Conservation (phyloP, 2,888 invertebrate species). For the Crepidodera aurea region DNA sequence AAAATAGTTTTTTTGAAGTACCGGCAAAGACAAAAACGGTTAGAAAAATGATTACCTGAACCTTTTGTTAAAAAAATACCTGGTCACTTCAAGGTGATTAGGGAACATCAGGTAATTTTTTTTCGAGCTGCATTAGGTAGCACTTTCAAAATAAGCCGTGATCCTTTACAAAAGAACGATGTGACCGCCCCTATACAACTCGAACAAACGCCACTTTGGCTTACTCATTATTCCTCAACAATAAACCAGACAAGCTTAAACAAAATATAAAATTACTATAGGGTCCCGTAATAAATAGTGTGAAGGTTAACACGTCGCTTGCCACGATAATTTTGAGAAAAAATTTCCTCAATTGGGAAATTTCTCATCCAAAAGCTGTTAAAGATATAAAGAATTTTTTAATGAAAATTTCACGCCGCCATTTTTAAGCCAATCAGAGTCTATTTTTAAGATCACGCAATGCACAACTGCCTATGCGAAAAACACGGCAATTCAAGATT, state of each 20-base stretch:
- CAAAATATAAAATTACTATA: constrained; percentile 10
- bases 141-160: constrained; percentile 48
- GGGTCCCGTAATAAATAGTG: neutral
- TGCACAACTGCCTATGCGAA: no score
- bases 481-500: no score
- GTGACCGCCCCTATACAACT: constrained; percentile 42
- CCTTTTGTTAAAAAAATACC: constrained; percentile 5
- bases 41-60: neutral
- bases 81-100: constrained; percentile 36
- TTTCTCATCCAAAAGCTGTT: no score
- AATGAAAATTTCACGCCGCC: no score
- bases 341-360: no score
- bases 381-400: no score
- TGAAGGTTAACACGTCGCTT: neutral
- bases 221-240: constrained; percentile 30
- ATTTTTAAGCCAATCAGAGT: no score
- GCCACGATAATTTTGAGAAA: no score
- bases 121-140: constrained; percentile 48
- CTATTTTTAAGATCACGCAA: no score
- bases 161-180: constrained; percentile 46
- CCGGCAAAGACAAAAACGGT: no score
- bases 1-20: no score
- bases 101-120: constrained; percentile 43
- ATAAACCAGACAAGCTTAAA: constrained; percentile 23
- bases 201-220: constrained; percentile 41